Evolutionary conservation across 2,797 vertebrate species (phyloP).

Genomic region (Lepidocolaptes lacrymiger): DNA sequence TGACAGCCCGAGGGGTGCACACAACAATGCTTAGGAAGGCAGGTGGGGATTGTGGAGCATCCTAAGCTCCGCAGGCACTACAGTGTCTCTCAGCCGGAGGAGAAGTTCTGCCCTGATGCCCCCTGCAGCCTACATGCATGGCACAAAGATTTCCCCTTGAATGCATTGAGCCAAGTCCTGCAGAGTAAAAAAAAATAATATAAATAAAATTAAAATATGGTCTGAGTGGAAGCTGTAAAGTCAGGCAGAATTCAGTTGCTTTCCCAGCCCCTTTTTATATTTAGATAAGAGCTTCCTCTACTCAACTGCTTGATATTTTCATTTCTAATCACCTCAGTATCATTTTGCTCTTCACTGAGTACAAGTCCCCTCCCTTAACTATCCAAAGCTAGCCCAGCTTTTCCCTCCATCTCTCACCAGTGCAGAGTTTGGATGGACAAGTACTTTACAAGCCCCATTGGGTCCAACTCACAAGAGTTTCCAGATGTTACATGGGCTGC

Average conservation of each 20-base stretch:
- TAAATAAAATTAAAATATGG: rapidly evolving
- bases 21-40: not conserved
- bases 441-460: not conserved
- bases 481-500: not conserved
- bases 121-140: not conserved
- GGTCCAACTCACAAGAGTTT: not conserved
- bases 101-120: not conserved
- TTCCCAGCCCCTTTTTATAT: not conserved
- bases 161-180: not conserved
- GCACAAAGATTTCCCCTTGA: not conserved
- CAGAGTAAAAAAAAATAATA: not conserved
- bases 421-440: not conserved
- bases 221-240: not conserved
- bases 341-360: not conserved
- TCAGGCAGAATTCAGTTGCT: not conserved
- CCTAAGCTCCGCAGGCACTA: not conserved
- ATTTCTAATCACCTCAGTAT: not conserved
- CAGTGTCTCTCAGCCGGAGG: not conserved
- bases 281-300: not conserved
- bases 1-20: not conserved
- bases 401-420: not conserved
- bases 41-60: not conserved
- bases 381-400: not conserved
- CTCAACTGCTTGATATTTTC: not conserved
- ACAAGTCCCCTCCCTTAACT: not conserved